These are phyloP conservation scores for Leptocoma aspasia DNA, from an alignment of 2,113 vertebrate genomes.

Conservation along the genomic window DNA sequence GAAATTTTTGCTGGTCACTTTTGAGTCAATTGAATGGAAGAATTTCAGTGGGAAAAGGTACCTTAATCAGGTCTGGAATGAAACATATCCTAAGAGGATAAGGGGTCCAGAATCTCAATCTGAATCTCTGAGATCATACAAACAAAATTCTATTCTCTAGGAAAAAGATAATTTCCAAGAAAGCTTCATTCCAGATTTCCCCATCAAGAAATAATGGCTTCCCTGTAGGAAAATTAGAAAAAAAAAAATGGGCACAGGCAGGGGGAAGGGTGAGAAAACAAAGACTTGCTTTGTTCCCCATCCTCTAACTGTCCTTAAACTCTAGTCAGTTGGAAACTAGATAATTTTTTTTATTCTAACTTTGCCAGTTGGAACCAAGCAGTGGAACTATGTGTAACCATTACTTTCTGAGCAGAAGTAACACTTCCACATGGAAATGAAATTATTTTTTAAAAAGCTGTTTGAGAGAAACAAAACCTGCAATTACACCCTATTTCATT, in stretches of 20 bases:
- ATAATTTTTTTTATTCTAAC: not conserved
- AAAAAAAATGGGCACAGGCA: not conserved
- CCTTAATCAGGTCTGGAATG: not conserved
- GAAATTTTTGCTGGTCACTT: not conserved
- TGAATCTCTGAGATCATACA: not conserved
- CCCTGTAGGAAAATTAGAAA: not conserved
- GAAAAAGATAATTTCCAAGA: not conserved
- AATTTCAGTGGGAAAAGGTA: not conserved
- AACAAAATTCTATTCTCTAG: not conserved
- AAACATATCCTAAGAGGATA: not conserved
- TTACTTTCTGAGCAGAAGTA: not conserved
- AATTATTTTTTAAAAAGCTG: not conserved
- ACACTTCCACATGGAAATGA: constrained; percentile 28
- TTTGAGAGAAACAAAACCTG: not conserved
- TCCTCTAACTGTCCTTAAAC: not conserved
- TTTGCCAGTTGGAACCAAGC: constrained; percentile 10
- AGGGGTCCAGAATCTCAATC: not conserved
- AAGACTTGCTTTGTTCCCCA: not conserved
- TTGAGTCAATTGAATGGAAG: not conserved
- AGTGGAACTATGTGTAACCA: not conserved
- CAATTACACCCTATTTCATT: not conserved
- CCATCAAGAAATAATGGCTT: not conserved
- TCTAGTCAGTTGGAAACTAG: not conserved
- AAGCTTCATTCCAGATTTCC: constrained; percentile 1
- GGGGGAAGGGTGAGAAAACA: constrained; percentile 14